Percentiles rank a stretch among this genome's conserved stretches.
These are phyloP conservation scores for Scaptomyza polygonia DNA, from an alignment of 2,888 invertebrate species.

Conservation along the genomic window DNA sequence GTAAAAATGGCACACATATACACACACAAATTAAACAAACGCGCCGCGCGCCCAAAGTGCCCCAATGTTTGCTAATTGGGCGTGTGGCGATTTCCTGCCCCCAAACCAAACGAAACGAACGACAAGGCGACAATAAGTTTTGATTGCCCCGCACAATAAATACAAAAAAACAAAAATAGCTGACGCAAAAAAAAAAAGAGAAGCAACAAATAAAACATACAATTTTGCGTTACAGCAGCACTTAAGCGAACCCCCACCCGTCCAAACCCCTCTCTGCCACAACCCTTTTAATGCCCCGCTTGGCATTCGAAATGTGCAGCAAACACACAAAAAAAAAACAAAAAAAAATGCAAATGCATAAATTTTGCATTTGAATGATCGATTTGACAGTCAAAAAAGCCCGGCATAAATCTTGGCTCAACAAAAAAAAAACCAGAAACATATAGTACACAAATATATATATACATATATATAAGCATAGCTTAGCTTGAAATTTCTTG, in stretches of 20 bases:
- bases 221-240: conserved; percentile 12
- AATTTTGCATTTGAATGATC: conserved; percentile 67
- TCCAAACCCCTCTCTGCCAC: too few species aligned
- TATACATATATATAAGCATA: conserved; percentile 2
- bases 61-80: conserved; percentile 75
- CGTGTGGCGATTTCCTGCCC: conserved; percentile 80
- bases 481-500: conserved; percentile 19
- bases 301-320: conserved; percentile 49
- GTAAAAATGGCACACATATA: conserved; percentile 67
- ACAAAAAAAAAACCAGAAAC: background rate
- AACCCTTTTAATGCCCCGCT: conserved; percentile 9
- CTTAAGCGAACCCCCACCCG: background rate
- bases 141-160: conserved; percentile 71
- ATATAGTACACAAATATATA: background rate
- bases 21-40: conserved; percentile 75
- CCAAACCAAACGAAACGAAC: too few species aligned
- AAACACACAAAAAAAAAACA: too few species aligned
- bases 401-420: conserved; percentile 56
- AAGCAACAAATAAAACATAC: background rate
- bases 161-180: conserved; percentile 54
- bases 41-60: conserved; percentile 65
- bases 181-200: conserved; percentile 9
- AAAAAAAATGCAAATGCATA: too few species aligned
- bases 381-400: conserved; percentile 45
- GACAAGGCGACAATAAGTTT: conserved; percentile 72